Conservation (phyloP, 64 coral and sea anemone genomes). For the Montipora cactus region DNA sequence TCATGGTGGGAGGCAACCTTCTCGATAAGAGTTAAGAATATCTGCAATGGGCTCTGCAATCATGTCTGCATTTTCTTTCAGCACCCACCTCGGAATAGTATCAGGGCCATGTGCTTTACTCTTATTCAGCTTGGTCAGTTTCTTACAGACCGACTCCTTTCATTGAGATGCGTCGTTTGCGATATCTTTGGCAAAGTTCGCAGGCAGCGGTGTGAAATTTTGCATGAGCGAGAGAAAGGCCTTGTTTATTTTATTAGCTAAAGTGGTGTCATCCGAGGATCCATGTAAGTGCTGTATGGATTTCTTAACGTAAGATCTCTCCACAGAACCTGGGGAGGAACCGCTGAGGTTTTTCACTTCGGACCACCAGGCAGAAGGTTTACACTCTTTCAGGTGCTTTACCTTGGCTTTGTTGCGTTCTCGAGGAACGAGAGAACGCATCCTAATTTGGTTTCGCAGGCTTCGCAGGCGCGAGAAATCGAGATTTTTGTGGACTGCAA, state of each 20-base stretch:
- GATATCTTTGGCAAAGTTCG: not conserved
- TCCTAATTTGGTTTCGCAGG: too few species aligned
- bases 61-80: conserved; percentile 54
- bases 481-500: too few species aligned
- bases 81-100: conserved; percentile 20
- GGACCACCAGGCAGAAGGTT: too few species aligned
- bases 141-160: not conserved
- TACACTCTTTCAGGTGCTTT: conserved; percentile 48
- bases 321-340: too few species aligned
- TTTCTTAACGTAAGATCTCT: too few species aligned
- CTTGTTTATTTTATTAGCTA: conserved; percentile 28
- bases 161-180: not conserved
- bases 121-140: conserved; percentile 8
- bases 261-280: not conserved
- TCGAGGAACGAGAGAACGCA: too few species aligned
- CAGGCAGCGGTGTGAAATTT: not conserved
- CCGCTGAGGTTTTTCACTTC: too few species aligned
- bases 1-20: conserved; percentile 2
- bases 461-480: too few species aligned
- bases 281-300: too few species aligned
- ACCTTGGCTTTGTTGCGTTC: conserved; percentile 27
- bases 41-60: conserved; percentile 28
- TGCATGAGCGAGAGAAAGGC: conserved; percentile 31
- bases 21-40: conserved; percentile 42
- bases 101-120: conserved; percentile 49